Evolutionary conservation across 2,797 vertebrate species (phyloP), one percentile per base, ranked within the genome.

Genomic region (Sciaenops ocellatus): DNA sequence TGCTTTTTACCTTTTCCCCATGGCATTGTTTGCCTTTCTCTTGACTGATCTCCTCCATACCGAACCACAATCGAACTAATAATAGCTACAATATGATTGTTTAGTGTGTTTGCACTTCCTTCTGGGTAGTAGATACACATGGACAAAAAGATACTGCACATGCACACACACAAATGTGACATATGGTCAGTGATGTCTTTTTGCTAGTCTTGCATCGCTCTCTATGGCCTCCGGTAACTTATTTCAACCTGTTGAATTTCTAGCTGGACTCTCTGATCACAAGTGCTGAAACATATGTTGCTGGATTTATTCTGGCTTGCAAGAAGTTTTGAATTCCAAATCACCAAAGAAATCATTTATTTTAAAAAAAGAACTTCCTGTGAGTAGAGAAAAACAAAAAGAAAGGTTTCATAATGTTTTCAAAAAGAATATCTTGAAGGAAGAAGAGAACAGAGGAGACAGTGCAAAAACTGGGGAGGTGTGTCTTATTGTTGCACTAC

Each of bases 401-500:
- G 17, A 47, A 5, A 6, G 18, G 57, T 66, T 59, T 72, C 38
- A 79, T 62, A 50, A 69, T 16, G 18, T 22, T 77, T 52, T 85
- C 62, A 69, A 82, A 78, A 78, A 75, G 16, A 60, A 71, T 16
- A 83, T 85, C 69, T 66, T 78, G 16, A 22, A 48, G 52, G 26
- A 15, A 51, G 17, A 16, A 26, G 50, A 67, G 52, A 51, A 42
- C 22, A 76, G 54, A 26, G 6, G 26, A 86, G 76, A 79, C 69
- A 51, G 48, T 57, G 1, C n/a, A 68, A 50, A 47, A 28, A 24
- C 3, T 34, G 50, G 67, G 68, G 78, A 90, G 86, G 83, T 83
- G 85, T 86, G 74, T 87, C 88, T 93, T 90, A 91, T 88, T 89
- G 87, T 78, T 86, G 47, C 42, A 42, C 22, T 75, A 85, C 79